Evolutionary conservation across 1,140 invertebrate species (phyloP), one percentile per base, ranked within the genome.

Genomic region (Mylabris phalerata): DNA sequence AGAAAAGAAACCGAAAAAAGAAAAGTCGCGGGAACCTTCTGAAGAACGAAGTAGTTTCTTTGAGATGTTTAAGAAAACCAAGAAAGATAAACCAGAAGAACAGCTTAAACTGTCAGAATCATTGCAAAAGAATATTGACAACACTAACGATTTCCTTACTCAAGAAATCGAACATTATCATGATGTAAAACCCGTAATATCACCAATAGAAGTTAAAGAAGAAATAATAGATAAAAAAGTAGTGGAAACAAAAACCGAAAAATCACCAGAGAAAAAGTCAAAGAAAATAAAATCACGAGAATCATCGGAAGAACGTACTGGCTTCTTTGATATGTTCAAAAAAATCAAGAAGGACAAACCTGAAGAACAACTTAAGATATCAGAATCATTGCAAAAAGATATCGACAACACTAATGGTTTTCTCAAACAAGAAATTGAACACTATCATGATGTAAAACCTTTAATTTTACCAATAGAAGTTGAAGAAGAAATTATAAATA

Each of bases 401-500:
- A 60, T 60, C 11, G 50, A 48, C 32, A 48, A 60, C 11, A 57
- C 56, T 2, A 41, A 52, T 0, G 11, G 48, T 27, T 63, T 63
- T 24, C 27, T 67, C 19, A 56, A 40, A 39, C 38, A 57, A 32
- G 63, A 64, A 59, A 46, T 59, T 6, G 44, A 55, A 24, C 46
- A 50, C 25, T 62, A 59, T 48, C 51, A 64, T 25, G 63, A 65
- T 42, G 59, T 63, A 6, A 49, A 50, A 32, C 32, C 57, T 38
- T 0, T 32, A 5, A 32, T 5, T 43, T 7, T 10, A 55, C 47
- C 27, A 58, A 59, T 48, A 58, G 7, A 32, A 32, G 32, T 19
- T 2, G 1, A 50, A 48, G 47, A 57, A 59, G 47, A 69, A 65
- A 57, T 39, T 48, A 7, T 32, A 32, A 1, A 5, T 32, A 7